A percentile compares a stretch with the other conserved stretches of the same genome.
These are phyloP conservation scores for Cydia strobilella DNA, from an alignment of 1,140 invertebrate species.

Conservation along the genomic window DNA sequence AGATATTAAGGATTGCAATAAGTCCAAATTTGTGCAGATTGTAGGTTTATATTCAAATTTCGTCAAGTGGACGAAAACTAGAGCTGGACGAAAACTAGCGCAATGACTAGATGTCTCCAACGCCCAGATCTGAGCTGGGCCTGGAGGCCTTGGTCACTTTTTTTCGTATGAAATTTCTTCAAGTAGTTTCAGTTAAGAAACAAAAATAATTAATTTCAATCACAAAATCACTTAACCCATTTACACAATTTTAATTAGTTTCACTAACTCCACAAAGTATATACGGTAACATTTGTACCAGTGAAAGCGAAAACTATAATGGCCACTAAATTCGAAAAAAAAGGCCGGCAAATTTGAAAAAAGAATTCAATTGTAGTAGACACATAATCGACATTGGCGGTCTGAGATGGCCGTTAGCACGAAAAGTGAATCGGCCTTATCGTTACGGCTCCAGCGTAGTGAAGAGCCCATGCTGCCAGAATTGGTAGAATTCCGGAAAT, in stretches of 20 bases:
- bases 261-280: constrained; percentile 36
- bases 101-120: too few relatives aligned
- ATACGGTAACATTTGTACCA: constrained; percentile 47
- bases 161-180: too few relatives aligned
- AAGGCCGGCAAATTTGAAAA: constrained; percentile 50
- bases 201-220: not conserved
- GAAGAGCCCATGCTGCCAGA: not conserved
- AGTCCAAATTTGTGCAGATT: too few relatives aligned
- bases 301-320: constrained; percentile 59
- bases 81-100: too few relatives aligned
- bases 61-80: too few relatives aligned
- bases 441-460: not conserved
- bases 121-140: too few relatives aligned
- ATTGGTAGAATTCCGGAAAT: not conserved
- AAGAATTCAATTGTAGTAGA: constrained; percentile 38
- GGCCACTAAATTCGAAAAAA: constrained; percentile 28
- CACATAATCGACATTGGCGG: constrained; percentile 26
- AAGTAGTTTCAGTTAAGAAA: not conserved
- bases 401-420: not conserved
- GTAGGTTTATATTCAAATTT: too few relatives aligned
- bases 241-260: constrained; percentile 33
- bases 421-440: constrained; percentile 7
- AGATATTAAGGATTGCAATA: too few relatives aligned
- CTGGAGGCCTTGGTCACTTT: too few relatives aligned
- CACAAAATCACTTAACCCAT: not conserved